Base-by-base conservation (phyloP, 1,140 invertebrate genomes). In the Chionoecetes opilio region DNA sequence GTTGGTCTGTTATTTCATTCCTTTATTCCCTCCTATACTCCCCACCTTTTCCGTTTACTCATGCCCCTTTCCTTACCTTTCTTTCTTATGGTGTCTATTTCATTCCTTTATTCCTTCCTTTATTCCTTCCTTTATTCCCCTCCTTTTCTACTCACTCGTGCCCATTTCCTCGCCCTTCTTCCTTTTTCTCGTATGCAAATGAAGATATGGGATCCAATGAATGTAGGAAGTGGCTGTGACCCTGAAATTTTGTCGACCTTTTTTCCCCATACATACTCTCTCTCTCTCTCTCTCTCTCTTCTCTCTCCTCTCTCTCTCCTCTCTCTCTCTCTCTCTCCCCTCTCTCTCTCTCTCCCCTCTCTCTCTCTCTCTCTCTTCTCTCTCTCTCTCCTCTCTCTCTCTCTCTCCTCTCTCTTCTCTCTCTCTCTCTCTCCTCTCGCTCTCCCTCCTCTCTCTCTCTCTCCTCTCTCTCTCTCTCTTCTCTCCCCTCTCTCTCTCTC, bases 201-300 rank as follows among this genome's bases (percentile, higher is more conserved):
- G 5, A 84, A 84, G 6, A 26, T 84, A 8, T 84, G 31, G 31
- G 31, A 29, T 84, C 26, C n/a, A n/a, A n/a, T n/a, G 82, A 26
- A 84, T 29, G 5, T n/a, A 84, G 82, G 31, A n/a, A 29, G 82
- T 84, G 26, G 82, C 8, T 84, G 31, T 5, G n/a, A 29, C 26
- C 26, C 26, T n/a, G 82, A 84, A 6, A 26, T 6, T 84, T 6
- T 84, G 82, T 6, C 5, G 82, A 8, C 6, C 5, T 5, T n/a
- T n/a, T 9, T 84, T 9, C n/a, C 86, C 34, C 35, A 14, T 35
- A 32, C n/a, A n/a, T n/a, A n/a, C n/a, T 46, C 3, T 29, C 29
- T n/a, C 88, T 90, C 35, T n/a, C 26, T 37, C 2, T 89, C 31
- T 46, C 87, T 89, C 32, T 89, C 2, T 89, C 86, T 88, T 35